These are phyloP conservation scores for Dugesia japonica DNA, from an alignment of 2,888 invertebrate species.

Conservation along the genomic window DNA sequence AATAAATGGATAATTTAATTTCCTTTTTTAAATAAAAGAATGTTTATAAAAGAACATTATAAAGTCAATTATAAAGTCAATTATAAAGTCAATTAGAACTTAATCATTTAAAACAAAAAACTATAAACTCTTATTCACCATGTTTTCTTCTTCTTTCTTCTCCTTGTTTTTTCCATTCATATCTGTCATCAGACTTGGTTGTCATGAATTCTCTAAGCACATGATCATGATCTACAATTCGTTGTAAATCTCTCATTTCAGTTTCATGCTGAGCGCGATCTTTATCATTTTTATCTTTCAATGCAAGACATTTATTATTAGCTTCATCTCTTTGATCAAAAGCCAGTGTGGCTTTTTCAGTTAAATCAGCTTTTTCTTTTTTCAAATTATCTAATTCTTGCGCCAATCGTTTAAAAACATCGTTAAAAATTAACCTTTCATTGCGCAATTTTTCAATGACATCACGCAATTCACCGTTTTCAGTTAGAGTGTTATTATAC, in stretches of 20 bases:
- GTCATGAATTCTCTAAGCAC: slow-evolving; percentile 67
- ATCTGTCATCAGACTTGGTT: slow-evolving; percentile 59
- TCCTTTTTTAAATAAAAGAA: too few species aligned
- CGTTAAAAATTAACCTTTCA: slow-evolving; percentile 65
- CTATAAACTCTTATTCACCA: too few species aligned
- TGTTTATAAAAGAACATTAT: too few species aligned
- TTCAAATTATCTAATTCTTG: slow-evolving; percentile 62
- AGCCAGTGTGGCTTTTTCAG: slow-evolving; percentile 69
- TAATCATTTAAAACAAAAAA: too few species aligned
- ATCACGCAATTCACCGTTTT: slow-evolving; percentile 52
- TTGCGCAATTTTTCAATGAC: slow-evolving; percentile 65
- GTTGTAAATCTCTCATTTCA: slow-evolving; percentile 69
- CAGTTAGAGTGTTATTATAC: slow-evolving; percentile 40
- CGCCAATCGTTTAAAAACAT: slow-evolving; percentile 61
- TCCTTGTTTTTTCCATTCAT: slow-evolving; percentile 40
- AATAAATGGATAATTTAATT: too few species aligned
- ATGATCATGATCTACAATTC: slow-evolving; percentile 65
- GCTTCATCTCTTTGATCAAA: slow-evolving; percentile 60
- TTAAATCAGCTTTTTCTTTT: slow-evolving; percentile 62
- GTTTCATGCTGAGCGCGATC: slow-evolving; percentile 56
- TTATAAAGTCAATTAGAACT: too few species aligned
- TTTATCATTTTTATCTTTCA: slow-evolving; percentile 61
- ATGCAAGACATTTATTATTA: slow-evolving; percentile 58
- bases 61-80: too few species aligned
- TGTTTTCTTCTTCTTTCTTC: slow-evolving; percentile 48